These are phyloP conservation scores for Octodon degus DNA, from an alignment of 2,113 vertebrate species.

Conservation along the genomic window DNA sequence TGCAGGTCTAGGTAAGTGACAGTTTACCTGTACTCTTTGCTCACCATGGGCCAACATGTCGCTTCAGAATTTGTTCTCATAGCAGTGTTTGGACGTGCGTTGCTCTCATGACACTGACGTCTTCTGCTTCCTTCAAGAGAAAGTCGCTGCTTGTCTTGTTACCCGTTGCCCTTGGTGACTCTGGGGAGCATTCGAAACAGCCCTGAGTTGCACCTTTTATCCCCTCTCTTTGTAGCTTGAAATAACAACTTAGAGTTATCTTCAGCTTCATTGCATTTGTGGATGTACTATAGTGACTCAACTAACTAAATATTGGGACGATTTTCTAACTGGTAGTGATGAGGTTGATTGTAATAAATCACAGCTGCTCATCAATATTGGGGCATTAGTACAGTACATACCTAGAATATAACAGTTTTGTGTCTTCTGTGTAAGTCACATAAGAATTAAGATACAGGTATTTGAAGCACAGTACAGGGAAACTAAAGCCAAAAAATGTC, in stretches of 20 bases:
- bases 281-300: neutral
- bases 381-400: neutral
- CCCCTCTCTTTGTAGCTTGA: constrained; percentile 3
- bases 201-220: neutral
- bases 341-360: constrained; percentile 4
- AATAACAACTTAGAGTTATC: neutral
- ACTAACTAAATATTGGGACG: neutral
- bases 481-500: neutral
- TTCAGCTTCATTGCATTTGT: neutral
- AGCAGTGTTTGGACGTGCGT: neutral
- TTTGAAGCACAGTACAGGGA: neutral
- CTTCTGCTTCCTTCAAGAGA: neutral
- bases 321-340: constrained; percentile 5
- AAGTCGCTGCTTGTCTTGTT: neutral
- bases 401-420: neutral
- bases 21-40: neutral
- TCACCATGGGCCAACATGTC: neutral
- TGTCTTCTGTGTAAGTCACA: neutral
- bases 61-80: neutral
- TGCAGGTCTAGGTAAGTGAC: neutral
- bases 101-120: neutral
- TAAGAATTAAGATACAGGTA: neutral
- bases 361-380: neutral
- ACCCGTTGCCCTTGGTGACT: neutral
- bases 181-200: neutral